These are phyloP conservation scores for Scaptomyza montana DNA, from an alignment of 1,140 invertebrate species.

Conservation along the genomic window DNA sequence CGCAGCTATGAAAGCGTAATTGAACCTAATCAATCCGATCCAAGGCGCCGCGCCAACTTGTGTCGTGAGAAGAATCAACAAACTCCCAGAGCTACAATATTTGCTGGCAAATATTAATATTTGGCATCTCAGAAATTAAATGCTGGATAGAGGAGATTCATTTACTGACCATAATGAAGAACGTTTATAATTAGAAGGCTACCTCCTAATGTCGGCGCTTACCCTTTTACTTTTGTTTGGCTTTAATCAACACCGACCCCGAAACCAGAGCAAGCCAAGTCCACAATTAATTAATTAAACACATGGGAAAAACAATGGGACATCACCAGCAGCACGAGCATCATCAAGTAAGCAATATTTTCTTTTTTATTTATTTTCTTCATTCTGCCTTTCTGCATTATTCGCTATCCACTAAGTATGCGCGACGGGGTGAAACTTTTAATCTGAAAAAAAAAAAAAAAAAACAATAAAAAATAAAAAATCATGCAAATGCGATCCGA, in stretches of 20 bases:
- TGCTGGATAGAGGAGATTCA: not conserved
- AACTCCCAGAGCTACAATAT: constrained; percentile 12
- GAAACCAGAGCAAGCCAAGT: constrained; percentile 61
- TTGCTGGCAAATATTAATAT: constrained; percentile 49
- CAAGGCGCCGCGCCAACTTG: constrained; percentile 34
- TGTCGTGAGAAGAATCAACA: constrained; percentile 70
- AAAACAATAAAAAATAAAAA: not conserved
- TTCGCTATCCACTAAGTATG: constrained; percentile 34
- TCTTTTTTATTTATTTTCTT: constrained; percentile 41
- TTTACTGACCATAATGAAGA: constrained; percentile 12
- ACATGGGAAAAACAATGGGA: constrained; percentile 40
- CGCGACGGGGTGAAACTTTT: constrained; percentile 61
- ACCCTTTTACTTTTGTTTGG: constrained; percentile 74
- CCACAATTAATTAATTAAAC: constrained; percentile 60
- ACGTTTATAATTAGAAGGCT: constrained; percentile 24
- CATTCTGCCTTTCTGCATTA: constrained; percentile 57
- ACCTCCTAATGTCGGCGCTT: constrained; percentile 26
- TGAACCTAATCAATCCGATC: constrained; percentile 32
- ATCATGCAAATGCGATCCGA: constrained; percentile 22
- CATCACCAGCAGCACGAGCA: constrained; percentile 17
- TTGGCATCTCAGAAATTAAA: not conserved
- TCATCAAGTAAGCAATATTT: constrained; percentile 40
- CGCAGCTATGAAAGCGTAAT: constrained; percentile 45
- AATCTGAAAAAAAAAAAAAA: constrained; percentile 6
- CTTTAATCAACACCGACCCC: constrained; percentile 33